A percentile compares a stretch with the other conserved stretches of the same genome.
Evolutionary conservation across 2,888 invertebrate genomes (phyloP).

Genomic region (Saturnia japonica): DNA sequence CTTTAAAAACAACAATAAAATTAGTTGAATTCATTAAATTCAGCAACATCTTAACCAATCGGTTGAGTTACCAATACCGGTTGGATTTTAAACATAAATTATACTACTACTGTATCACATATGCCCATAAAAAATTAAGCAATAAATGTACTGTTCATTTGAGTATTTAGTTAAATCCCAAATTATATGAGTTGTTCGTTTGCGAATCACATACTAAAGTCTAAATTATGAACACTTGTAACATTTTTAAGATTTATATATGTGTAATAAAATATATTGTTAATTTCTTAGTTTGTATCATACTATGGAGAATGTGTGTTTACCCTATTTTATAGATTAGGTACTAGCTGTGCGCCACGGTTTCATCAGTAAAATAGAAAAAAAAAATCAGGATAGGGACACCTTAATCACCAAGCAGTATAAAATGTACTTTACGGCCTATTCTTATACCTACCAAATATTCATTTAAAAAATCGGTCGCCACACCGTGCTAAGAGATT

Average conservation of each 20-base stretch:
- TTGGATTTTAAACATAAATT: constrained; percentile 9
- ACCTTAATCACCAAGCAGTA: no score
- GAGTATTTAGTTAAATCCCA: background rate
- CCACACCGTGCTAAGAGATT: no score
- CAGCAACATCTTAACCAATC: background rate
- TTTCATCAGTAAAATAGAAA: no score
- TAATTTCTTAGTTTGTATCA: no score
- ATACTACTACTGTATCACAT: background rate
- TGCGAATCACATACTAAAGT: background rate
- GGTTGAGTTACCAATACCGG: constrained; percentile 1
- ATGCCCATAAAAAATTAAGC: background rate
- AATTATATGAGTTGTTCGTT: background rate
- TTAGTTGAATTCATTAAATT: background rate
- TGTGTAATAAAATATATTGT: background rate
- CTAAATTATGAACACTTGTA: background rate
- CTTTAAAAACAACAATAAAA: constrained; percentile 5
- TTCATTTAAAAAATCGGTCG: no score
- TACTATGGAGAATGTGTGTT: no score
- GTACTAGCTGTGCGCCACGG: no score
- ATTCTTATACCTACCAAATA: no score
- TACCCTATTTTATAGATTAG: no score
- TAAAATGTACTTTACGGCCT: no score
- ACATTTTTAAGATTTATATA: background rate
- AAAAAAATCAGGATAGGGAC: no score
- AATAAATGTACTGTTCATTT: constrained; percentile 6